Percentiles rank a stretch among this genome's conserved stretches.
Evolutionary conservation across 2,888 invertebrate species (phyloP).

Genomic region (Drosophila histrio): DNA sequence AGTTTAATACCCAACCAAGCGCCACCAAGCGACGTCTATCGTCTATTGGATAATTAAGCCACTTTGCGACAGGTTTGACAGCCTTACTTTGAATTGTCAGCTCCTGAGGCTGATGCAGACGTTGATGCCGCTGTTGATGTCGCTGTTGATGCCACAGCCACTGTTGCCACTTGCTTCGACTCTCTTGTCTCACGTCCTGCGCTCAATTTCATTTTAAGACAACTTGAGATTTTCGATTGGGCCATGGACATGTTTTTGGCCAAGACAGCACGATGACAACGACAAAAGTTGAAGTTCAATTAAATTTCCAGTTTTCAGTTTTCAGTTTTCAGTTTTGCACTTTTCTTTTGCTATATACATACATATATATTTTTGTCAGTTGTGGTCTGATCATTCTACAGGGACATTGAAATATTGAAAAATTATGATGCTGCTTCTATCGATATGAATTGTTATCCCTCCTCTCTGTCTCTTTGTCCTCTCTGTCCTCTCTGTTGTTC

Average conservation of each 20-base stretch:
- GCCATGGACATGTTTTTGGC: slow-evolving; percentile 42
- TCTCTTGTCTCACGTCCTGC: slow-evolving; percentile 29
- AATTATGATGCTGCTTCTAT: slow-evolving; percentile 46
- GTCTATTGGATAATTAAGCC: slow-evolving; percentile 80
- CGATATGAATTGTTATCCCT: slow-evolving; percentile 14
- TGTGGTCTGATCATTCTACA: slow-evolving; percentile 26
- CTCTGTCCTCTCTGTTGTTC: slow-evolving; percentile 26
- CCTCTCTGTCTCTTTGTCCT: neutral
- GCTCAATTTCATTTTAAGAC: slow-evolving; percentile 57
- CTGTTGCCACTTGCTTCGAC: neutral
- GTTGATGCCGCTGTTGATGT: slow-evolving; percentile 30
- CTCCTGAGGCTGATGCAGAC: slow-evolving; percentile 37
- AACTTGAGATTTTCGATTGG: slow-evolving; percentile 53
- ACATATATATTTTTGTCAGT: slow-evolving; percentile 28
- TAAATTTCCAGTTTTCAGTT: slow-evolving; percentile 56
- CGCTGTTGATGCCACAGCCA: neutral
- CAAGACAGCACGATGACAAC: slow-evolving; percentile 16
- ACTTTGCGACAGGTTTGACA: slow-evolving; percentile 78
- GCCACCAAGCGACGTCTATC: slow-evolving; percentile 45
- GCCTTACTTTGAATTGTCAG: slow-evolving; percentile 70
- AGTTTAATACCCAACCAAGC: slow-evolving; percentile 53
- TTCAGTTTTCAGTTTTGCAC: slow-evolving; percentile 34
- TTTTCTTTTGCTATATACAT: neutral
- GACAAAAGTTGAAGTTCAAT: slow-evolving; percentile 69
- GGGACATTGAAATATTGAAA: slow-evolving; percentile 58